Conservation (phyloP, 2,888 invertebrate genomes). For the Xestoiulus laeticollis region DNA sequence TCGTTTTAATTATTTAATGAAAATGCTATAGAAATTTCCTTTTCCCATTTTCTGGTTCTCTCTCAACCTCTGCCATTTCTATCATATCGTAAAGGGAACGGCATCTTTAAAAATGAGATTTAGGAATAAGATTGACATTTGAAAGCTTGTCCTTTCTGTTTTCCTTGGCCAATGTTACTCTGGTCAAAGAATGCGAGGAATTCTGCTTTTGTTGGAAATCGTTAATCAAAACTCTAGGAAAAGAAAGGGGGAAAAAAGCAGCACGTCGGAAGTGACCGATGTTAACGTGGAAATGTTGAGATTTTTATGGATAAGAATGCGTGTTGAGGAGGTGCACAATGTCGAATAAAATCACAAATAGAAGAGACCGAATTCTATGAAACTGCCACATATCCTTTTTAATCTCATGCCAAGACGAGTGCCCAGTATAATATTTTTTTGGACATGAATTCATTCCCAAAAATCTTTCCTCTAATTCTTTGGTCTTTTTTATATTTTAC, state of each 20-base stretch:
- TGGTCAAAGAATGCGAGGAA: background rate
- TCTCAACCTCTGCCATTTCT: background rate
- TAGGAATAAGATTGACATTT: conserved; percentile 11
- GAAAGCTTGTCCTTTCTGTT: background rate
- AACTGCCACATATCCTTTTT: background rate
- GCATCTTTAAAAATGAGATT: conserved; percentile 12
- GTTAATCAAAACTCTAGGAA: conserved; percentile 15
- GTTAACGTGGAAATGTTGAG: background rate
- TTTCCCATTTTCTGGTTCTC: background rate
- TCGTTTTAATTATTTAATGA: background rate
- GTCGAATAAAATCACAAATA: background rate
- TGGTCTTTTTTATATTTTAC: no score
- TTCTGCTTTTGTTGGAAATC: conserved; percentile 7
- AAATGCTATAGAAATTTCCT: background rate
- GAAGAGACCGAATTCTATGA: background rate
- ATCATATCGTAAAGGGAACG: background rate
- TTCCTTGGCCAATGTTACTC: background rate
- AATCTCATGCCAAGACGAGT: no score
- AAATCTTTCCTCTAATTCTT: no score
- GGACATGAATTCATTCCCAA: no score
- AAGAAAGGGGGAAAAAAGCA: no score
- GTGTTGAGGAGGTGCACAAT: background rate
- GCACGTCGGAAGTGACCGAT: background rate
- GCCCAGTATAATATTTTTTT: no score
- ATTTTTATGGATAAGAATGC: background rate